Evolutionary conservation across 2,888 invertebrate genomes (phyloP).

Genomic region (Calliphora vomitoria): DNA sequence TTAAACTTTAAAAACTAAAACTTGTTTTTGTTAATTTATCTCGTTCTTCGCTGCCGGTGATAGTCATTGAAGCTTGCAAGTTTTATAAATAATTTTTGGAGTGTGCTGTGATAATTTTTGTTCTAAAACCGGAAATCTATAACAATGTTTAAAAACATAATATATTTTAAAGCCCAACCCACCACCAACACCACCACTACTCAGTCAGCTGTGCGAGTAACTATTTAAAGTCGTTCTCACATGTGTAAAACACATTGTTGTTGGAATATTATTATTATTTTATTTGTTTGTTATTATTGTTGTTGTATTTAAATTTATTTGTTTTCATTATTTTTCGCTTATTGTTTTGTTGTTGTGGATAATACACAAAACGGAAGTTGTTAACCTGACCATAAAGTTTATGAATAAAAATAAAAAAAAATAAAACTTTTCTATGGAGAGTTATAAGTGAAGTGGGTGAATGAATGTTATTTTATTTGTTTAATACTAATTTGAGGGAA

Average conservation of each 20-base stretch:
- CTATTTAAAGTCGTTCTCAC: slow-evolving; percentile 25
- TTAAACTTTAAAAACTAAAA: slow-evolving; percentile 27
- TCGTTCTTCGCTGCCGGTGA: background rate
- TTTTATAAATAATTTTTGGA: slow-evolving; percentile 13
- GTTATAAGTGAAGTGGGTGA: too few species aligned
- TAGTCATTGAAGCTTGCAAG: slow-evolving; percentile 48
- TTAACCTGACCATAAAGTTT: slow-evolving; percentile 72
- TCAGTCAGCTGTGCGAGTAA: slow-evolving; percentile 22
- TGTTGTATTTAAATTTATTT: slow-evolving; percentile 59
- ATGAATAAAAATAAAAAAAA: slow-evolving; percentile 17
- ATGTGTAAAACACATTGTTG: slow-evolving; percentile 40
- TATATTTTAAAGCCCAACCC: slow-evolving; percentile 47
- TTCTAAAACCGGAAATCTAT: slow-evolving; percentile 57
- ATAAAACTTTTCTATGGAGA: background rate
- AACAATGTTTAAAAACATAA: slow-evolving; percentile 40
- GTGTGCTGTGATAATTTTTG: slow-evolving; percentile 23
- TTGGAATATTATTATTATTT: slow-evolving; percentile 27
- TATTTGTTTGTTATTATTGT: slow-evolving; percentile 31
- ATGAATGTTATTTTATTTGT: background rate
- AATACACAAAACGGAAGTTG: slow-evolving; percentile 67
- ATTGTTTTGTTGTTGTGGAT: slow-evolving; percentile 38
- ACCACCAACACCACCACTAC: slow-evolving; percentile 22
- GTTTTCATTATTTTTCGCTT: slow-evolving; percentile 4
- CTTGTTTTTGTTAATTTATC: background rate
- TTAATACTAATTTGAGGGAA: background rate